Percentiles rank a stretch among this genome's conserved stretches.
phyloP scores from a whole-genome alignment of 1,140 invertebrate species.

The Lepidurus arcticus region DNA sequence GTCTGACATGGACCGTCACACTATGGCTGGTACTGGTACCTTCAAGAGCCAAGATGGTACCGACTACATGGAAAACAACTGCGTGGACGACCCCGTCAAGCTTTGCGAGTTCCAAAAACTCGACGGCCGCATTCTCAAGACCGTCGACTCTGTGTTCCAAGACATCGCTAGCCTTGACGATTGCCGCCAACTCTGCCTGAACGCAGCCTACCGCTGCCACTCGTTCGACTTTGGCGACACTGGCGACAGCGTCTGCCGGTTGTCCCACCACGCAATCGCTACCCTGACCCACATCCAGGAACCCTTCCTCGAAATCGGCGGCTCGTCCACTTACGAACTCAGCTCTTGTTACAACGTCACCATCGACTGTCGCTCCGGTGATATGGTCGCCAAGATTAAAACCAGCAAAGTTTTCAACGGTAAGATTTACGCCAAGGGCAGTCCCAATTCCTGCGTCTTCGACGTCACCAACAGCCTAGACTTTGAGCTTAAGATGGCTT shows the following conservation, averaged over 20 bases:
- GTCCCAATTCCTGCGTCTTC: slow-evolving; percentile 82
- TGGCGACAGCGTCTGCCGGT: slow-evolving; percentile 81
- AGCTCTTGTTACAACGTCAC: slow-evolving; percentile 91
- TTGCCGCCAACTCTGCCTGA: slow-evolving; percentile 72
- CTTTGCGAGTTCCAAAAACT: slow-evolving; percentile 88
- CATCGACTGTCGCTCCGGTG: slow-evolving; percentile 75
- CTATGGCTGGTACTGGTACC: slow-evolving; percentile 66
- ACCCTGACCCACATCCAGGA: slow-evolving; percentile 84
- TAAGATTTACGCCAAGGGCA: slow-evolving; percentile 88
- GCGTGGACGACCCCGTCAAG: slow-evolving; percentile 80
- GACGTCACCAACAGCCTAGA: slow-evolving; percentile 77
- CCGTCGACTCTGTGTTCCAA: slow-evolving; percentile 77
- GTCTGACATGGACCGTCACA: slow-evolving; percentile 83
- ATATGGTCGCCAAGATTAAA: slow-evolving; percentile 86
- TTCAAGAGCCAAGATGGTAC: slow-evolving; percentile 56
- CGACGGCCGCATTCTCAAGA: slow-evolving; percentile 79
- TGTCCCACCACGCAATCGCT: slow-evolving; percentile 82
- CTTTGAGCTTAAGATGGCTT: slow-evolving; percentile 83
- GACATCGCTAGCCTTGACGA: slow-evolving; percentile 35
- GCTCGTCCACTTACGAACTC: slow-evolving; percentile 83
- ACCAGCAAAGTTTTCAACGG: slow-evolving; percentile 89
- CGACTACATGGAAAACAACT: slow-evolving; percentile 86
- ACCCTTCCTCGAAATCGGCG: slow-evolving; percentile 80
- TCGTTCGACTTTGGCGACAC: slow-evolving; percentile 90
- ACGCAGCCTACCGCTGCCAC: slow-evolving; percentile 77